phyloP scores from a whole-genome alignment of 2,113 vertebrate genomes.

The Daubentonia madagascariensis region DNA sequence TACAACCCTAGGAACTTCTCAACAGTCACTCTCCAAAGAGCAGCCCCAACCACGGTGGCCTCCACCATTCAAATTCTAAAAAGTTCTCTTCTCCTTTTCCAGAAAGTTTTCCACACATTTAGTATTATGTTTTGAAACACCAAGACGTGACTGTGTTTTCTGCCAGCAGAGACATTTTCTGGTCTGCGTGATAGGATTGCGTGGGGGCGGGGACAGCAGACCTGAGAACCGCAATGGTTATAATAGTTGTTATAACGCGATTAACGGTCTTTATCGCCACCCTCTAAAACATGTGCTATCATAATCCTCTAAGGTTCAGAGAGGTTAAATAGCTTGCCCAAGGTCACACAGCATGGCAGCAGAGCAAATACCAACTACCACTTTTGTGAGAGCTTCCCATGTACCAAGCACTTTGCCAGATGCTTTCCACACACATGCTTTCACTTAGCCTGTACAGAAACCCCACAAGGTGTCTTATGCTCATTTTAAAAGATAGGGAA shows the following conservation, averaged over 20 bases:
- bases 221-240: background rate
- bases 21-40: background rate
- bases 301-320: background rate
- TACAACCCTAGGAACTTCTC: background rate
- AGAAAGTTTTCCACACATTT: background rate
- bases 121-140: background rate
- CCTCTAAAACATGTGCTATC: background rate
- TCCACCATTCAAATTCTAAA: background rate
- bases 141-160: background rate
- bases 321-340: background rate
- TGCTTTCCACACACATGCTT: background rate
- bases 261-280: background rate
- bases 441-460: background rate
- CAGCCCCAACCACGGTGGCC: background rate
- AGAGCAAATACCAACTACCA: background rate
- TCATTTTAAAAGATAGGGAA: background rate
- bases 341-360: background rate
- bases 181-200: background rate
- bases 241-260: background rate
- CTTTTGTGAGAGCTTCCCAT: background rate
- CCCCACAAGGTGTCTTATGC: background rate
- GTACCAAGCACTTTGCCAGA: background rate
- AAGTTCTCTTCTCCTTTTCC: background rate
- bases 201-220: background rate
- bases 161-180: background rate